Percentiles rank a stretch among this genome's conserved stretches.
Conservation (phyloP, 2,113 vertebrate species). For the Nannospalax galili region DNA sequence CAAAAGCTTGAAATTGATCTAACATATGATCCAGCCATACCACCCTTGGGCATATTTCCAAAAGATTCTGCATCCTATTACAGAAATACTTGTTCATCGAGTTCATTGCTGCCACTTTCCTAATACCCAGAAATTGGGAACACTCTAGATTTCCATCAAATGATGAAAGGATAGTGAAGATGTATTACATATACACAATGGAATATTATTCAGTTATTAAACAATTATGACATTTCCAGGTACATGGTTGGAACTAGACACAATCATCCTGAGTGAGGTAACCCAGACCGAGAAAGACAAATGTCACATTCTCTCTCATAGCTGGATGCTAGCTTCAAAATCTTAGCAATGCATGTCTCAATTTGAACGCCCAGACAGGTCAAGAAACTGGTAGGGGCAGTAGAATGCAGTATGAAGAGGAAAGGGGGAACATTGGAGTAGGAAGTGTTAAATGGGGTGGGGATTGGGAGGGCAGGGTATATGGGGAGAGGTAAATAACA, state of each 20-base stretch:
- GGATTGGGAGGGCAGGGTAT: background rate
- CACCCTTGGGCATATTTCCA: background rate
- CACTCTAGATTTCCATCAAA: background rate
- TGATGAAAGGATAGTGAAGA: background rate
- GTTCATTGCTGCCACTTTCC: background rate
- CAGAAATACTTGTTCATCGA: background rate
- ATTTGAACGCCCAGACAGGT: background rate
- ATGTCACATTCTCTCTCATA: background rate
- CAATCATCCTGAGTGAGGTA: background rate
- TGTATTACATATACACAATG: background rate
- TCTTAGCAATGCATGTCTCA: background rate
- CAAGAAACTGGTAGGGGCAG: too few species aligned
- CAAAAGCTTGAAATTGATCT: background rate
- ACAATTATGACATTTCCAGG: background rate
- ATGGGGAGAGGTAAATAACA: background rate
- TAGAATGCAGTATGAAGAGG: too few species aligned
- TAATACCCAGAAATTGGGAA: background rate
- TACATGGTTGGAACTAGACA: background rate
- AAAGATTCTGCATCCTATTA: background rate
- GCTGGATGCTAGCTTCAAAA: background rate
- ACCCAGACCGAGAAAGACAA: background rate
- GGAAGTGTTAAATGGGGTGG: too few species aligned
- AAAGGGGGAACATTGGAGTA: too few species aligned
- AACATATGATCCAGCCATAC: background rate
- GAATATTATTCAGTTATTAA: background rate